Percentiles rank a stretch among this genome's conserved stretches.
Evolutionary conservation across 2,797 vertebrate genomes (phyloP).

Genomic region (Enteromius mattozi): DNA sequence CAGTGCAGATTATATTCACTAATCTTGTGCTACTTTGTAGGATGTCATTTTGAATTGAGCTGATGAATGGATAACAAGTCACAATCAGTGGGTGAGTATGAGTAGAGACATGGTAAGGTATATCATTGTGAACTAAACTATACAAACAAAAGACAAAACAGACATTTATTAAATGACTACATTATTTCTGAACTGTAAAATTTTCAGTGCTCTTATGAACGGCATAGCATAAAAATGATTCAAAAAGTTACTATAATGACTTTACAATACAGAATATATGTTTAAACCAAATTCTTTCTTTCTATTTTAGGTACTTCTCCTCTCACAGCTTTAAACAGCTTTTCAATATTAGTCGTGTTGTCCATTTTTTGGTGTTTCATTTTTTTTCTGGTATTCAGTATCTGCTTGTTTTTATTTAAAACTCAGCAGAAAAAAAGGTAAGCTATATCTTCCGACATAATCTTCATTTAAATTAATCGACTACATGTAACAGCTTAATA

Average conservation of each 20-base stretch:
- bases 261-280: background rate
- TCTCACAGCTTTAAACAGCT: rapidly evolving
- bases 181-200: background rate
- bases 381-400: background rate
- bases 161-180: background rate
- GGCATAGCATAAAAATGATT: background rate
- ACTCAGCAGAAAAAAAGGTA: background rate
- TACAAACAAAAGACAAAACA: background rate
- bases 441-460: background rate
- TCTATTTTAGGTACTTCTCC: background rate
- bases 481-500: background rate
- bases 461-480: background rate
- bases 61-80: background rate
- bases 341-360: background rate
- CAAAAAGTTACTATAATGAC: background rate
- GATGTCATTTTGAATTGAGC: background rate
- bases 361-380: background rate
- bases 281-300: background rate
- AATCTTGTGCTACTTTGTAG: background rate
- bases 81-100: background rate
- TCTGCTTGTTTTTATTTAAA: background rate
- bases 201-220: background rate
- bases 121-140: background rate
- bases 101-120: background rate
- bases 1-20: background rate